Base-by-base conservation (phyloP, 2,888 invertebrate genomes). In the Caenorhabditis virilis region DNA sequence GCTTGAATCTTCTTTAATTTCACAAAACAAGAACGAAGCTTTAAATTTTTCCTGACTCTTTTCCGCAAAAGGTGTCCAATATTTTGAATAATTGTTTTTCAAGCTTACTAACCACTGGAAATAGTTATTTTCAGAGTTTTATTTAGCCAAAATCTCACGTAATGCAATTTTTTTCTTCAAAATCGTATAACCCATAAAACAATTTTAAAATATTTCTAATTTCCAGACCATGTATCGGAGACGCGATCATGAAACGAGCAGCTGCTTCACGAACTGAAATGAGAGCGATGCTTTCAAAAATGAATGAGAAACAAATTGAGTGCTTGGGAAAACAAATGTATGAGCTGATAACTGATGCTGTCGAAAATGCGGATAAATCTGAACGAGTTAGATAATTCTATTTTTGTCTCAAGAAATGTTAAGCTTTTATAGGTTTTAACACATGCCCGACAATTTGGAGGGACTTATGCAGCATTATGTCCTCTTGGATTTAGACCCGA, bases 401-500 rank as follows among this genome's bases (percentile, higher is more conserved):
- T 39, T 39, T 39, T 20, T 39, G 6, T 4, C 39, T 20, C 16
- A 13, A 39, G 7, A 13, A n/a, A 15, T 16, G 36, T 36, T 5
- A 36, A 11, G 7, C 16, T 36, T n/a, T 50, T 62, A 11, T 50
- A 71, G 70, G 74, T 71, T 11, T 55, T 69, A 4, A 50, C 51
- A 33, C 68, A 72, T 30, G 76, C 79, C 13, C 68, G 63, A 22
- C 60, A 60, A 20, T 76, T 75, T 45, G 81, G 81, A 1, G 73
- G 72, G 36, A 69, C 74, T 9, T 79, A 76, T 47, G 80, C 78
- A 0, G 62, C 69, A 22, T 64, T 81, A 2, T 78, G 77, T 50
- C 74, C 76, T 2, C 53, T 75, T 33, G 81, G 81, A 15, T 81
- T 81, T 61, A 73, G 81, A 11, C 81, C 81, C n/a, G 81, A 81